phyloP scores from a whole-genome alignment of 1,140 invertebrate species.

The Cecropterus lyciades region DNA sequence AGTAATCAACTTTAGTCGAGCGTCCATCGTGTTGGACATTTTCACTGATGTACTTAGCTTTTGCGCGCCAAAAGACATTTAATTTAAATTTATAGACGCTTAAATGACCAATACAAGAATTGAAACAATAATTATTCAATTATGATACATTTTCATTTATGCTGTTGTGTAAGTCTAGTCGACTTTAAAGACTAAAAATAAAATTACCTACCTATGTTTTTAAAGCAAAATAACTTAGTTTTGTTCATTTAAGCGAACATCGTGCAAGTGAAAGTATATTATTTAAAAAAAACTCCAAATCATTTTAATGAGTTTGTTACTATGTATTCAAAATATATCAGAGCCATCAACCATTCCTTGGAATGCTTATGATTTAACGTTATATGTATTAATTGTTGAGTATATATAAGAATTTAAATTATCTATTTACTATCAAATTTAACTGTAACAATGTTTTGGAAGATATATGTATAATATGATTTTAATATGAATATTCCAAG shows the following conservation, averaged over 20 bases:
- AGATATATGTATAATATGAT: neutral
- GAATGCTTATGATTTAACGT: conserved; percentile 19
- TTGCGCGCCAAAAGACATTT: conserved; percentile 78
- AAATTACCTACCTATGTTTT: neutral
- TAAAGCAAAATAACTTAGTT: neutral
- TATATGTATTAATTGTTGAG: neutral
- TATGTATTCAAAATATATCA: neutral
- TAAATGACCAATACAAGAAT: conserved; percentile 15
- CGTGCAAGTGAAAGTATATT: conserved; percentile 11
- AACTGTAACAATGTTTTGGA: neutral
- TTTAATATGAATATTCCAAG: neutral
- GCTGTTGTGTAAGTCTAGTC: neutral
- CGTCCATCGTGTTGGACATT: conserved; percentile 29
- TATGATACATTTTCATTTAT: neutral
- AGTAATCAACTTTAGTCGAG: conserved; percentile 16
- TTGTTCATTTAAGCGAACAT: conserved; percentile 19
- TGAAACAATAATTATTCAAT: neutral
- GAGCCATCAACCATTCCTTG: neutral
- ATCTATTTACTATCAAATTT: conserved; percentile 16
- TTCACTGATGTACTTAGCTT: conserved; percentile 51
- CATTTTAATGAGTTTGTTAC: conserved; percentile 9
- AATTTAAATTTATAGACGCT: conserved; percentile 41
- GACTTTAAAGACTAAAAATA: conserved; percentile 1
- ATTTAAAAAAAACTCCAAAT: neutral
- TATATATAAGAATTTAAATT: neutral